Evolutionary conservation across 2,797 vertebrate species (phyloP).

Genomic region (Bufotes viridis): DNA sequence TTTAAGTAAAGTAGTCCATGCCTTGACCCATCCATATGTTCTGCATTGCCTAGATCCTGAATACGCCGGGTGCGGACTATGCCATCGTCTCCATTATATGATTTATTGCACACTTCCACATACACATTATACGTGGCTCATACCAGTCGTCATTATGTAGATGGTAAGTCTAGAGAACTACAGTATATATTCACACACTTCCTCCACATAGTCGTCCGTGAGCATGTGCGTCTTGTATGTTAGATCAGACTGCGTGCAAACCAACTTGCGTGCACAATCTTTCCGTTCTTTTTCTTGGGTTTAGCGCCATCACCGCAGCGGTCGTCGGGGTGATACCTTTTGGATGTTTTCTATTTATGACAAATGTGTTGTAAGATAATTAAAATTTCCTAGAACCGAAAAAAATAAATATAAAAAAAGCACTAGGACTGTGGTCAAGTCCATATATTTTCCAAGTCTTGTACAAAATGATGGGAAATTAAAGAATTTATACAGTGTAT

Average conservation of each 20-base stretch:
- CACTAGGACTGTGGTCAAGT: too few species aligned
- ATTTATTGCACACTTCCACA: background rate
- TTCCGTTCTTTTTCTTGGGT: background rate
- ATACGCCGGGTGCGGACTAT: background rate
- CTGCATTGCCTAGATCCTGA: background rate
- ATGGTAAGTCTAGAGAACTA: background rate
- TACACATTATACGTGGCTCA: background rate
- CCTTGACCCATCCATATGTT: background rate
- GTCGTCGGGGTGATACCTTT: constrained; percentile 48
- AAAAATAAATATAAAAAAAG: too few species aligned
- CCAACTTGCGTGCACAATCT: constrained; percentile 17
- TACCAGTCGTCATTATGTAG: background rate
- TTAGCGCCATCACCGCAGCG: background rate
- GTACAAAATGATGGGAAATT: too few species aligned
- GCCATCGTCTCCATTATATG: background rate
- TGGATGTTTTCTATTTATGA: constrained; percentile 60
- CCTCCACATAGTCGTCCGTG: background rate
- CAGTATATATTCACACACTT: background rate
- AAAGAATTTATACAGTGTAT: too few species aligned
- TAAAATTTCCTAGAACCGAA: constrained; percentile 26
- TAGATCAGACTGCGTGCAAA: background rate
- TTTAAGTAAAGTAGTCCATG: background rate
- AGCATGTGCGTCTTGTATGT: constrained; percentile 16
- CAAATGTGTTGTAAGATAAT: constrained; percentile 53
- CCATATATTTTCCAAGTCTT: too few species aligned